Evolutionary conservation across 2,888 invertebrate genomes (phyloP).

Genomic region (Watsonalla binaria): DNA sequence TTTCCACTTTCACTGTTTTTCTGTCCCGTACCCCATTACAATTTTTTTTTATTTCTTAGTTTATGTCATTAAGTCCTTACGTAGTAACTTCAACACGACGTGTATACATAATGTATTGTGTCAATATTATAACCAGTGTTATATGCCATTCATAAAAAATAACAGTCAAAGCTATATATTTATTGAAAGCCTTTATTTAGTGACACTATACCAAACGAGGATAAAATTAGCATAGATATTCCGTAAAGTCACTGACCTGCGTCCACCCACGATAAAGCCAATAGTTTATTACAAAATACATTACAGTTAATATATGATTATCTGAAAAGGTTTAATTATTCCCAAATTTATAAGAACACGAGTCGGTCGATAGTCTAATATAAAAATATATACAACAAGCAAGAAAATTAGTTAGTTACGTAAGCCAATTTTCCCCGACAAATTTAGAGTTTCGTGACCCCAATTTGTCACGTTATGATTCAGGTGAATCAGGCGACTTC

Average conservation of each 20-base stretch:
- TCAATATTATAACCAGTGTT: no score
- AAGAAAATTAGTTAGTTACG: neutral
- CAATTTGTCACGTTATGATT: neutral
- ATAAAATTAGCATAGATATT: conserved; percentile 30
- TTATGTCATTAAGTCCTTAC: no score
- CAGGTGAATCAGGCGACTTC: neutral
- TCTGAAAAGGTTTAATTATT: conserved; percentile 28
- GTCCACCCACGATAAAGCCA: conserved; percentile 18
- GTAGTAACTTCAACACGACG: no score
- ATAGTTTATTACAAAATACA: conserved; percentile 26
- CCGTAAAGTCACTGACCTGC: neutral
- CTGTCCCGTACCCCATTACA: no score
- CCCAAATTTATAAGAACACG: conserved; percentile 21
- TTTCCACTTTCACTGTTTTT: no score
- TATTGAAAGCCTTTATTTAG: conserved; percentile 16
- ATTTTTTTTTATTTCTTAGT: no score
- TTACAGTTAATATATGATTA: conserved; percentile 23
- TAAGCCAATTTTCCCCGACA: neutral
- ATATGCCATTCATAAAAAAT: no score
- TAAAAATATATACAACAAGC: no score
- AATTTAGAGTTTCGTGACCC: neutral
- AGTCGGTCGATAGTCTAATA: neutral
- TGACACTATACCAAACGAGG: conserved; percentile 17
- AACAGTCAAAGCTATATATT: no score
- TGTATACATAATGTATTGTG: no score